A percentile compares a stretch with the other conserved stretches of the same genome.
Evolutionary conservation across 1,140 invertebrate species (phyloP).

Genomic region (Hypsibius dujardini): DNA sequence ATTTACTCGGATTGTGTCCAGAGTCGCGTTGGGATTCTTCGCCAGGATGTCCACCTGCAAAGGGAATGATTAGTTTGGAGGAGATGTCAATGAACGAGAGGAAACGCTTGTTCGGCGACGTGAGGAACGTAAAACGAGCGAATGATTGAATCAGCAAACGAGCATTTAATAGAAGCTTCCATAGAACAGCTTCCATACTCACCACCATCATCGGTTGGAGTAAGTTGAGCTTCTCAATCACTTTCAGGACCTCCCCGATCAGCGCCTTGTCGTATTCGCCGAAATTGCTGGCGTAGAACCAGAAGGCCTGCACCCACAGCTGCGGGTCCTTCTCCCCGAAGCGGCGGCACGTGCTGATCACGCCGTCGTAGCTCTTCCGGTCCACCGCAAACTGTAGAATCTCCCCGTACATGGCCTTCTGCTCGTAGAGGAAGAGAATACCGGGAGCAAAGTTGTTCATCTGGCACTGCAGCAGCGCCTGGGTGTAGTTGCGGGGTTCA

Average conservation of each 20-base stretch:
- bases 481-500: conserved; percentile 59
- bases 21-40: conserved; percentile 40
- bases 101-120: no score
- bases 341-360: conserved; percentile 55
- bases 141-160: no score
- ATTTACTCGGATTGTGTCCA: conserved; percentile 47
- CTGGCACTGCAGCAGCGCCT: conserved; percentile 68
- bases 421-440: conserved; percentile 65
- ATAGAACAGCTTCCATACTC: no score
- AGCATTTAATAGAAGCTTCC: no score
- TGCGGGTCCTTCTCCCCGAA: conserved; percentile 53
- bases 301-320: conserved; percentile 66
- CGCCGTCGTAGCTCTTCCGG: conserved; percentile 46
- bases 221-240: conserved; percentile 56
- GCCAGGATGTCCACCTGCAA: conserved; percentile 69
- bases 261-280: conserved; percentile 43
- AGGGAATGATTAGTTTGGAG: no score
- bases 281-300: conserved; percentile 46
- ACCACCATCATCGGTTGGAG: conserved; percentile 62
- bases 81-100: no score
- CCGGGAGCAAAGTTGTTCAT: conserved; percentile 63
- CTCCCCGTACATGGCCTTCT: conserved; percentile 56
- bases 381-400: conserved; percentile 56
- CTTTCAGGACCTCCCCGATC: conserved; percentile 44
- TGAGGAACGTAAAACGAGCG: no score